Evolutionary conservation across 2,797 vertebrate genomes (phyloP).

Genomic region (Enteromius afrohamiltoni): DNA sequence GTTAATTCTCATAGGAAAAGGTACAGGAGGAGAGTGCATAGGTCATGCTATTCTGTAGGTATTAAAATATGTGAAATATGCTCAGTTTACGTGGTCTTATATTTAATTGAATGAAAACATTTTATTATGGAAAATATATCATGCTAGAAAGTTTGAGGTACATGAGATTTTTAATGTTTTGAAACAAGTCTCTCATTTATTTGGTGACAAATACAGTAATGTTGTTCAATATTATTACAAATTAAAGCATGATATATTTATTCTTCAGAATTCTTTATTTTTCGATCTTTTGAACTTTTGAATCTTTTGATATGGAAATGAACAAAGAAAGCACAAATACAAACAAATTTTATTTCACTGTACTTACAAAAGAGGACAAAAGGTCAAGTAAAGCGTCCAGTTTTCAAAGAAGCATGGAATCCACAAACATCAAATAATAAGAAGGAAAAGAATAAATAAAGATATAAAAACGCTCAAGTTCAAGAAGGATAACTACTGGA

Average conservation of each 20-base stretch:
- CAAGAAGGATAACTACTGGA: background rate
- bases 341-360: slow-evolving; percentile 30
- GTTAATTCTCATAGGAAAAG: slow-evolving; percentile 28
- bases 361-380: slow-evolving; percentile 28
- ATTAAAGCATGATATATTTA: background rate
- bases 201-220: background rate
- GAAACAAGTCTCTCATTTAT: background rate
- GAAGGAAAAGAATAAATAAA: slow-evolving; percentile 43
- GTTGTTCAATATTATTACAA: background rate
- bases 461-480: background rate
- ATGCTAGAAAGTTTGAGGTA: background rate
- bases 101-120: background rate
- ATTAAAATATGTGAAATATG: background rate
- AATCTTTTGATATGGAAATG: slow-evolving; percentile 8
- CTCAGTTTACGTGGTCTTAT: background rate
- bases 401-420: slow-evolving; percentile 17
- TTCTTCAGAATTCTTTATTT: background rate
- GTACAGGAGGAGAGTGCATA: background rate
- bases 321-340: slow-evolving; percentile 32
- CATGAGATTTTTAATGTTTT: background rate
- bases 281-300: background rate
- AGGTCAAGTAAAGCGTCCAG: slow-evolving; percentile 42
- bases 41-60: background rate
- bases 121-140: background rate
- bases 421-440: slow-evolving; percentile 30